Evolutionary conservation across 2,797 vertebrate species (phyloP), one percentile per base, ranked within the genome.

Genomic region (Chrysocyon brachyurus): DNA sequence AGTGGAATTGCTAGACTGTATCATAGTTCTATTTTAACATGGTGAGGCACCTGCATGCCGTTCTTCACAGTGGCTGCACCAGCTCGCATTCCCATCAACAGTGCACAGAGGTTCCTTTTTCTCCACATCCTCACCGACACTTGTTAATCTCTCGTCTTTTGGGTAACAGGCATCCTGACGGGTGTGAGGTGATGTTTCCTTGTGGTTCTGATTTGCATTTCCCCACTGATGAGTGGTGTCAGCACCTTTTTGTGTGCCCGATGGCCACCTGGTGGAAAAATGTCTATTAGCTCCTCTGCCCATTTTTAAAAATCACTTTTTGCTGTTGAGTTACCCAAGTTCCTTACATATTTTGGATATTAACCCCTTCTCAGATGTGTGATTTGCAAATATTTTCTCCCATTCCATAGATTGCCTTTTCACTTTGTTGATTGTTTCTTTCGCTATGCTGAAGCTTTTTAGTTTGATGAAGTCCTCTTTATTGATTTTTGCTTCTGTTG

Each of bases 91-190:
- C 61, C 66, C 12, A 49, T 52, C 70, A 5, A 0, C 63, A 12
- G 81, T 12, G 36, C 54, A 31, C 10, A 1, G 4, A 12, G 22
- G 22, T 36, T 24, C 52, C 63, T 16, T 36, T 77, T 31, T 36
- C 70, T 59, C 24, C 54, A n/a, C 54, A 0, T 6, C 26, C n/a
- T 54, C 7, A 0, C 40, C 31, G 6, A 4, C n/a, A 40, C 54
- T 24, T 31, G 31, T 21, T 33, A 9, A 9, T 19, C n/a, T 15
- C 72, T 78, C 31, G 6, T 36, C 52, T 59, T 59, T 24, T 8
- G 6, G 36, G 28, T 40, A 19, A 52, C 3, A 6, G 87, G 5
- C 40, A 3, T 63, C 22, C 63, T 40, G 5, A 28, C 26, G 21
- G 54, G 40, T 40, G 9, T 2, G 15, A 70, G n/a, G 15, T 61